Base-by-base conservation (phyloP, 53 echinoderm and acorn worm genomes). In the Stichopus horrens region DNA sequence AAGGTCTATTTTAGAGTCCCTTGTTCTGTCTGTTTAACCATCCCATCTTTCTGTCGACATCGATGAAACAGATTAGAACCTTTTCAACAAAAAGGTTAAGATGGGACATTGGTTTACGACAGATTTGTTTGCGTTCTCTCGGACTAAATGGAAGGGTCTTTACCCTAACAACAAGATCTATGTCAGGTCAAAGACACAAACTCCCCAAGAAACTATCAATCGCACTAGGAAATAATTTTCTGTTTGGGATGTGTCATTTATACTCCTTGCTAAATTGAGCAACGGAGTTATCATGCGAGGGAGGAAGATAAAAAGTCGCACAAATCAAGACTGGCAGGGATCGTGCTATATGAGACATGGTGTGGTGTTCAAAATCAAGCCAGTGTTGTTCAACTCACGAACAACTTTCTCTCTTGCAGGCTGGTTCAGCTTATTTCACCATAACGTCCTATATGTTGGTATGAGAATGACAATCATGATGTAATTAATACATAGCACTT, bases 401-500 rank as follows among this genome's bases (percentile, higher is more conserved):
- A 81, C 81, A 56, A 81, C 21, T 57, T 21, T 21, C 21, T 58
- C 81, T 53, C 21, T 58, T 18, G 57, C 56, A 21, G 21, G 57
- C 58, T 56, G 57, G 20, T 56, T 58, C 56, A 81, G 21, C 58
- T 81, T 57, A 20, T 81, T 76, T 81, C 58, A 21, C 21, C 56
- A 56, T n/a, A 81, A 11, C 56, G 57, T 81, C 55, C 21, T 54
- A 81, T 58, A 81, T 58, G 81, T 58, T 20, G 56, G 57, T 81
- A 81, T 81, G 58, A 81, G 81, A 81, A 81, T 81, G 81, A 81
- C 57, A 81, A 58, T 58, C 81, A 81, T 58, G 58, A 81, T 56
- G 81, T 81, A 81, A 81, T 81, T 81, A 81, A 81, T 81, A 81
- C 81, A 81, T 81, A 81, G 58, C 81, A 81, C 81, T 81, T 81